phyloP scores from a whole-genome alignment of 2,113 vertebrate species.

The Neopipo cinnamomea region DNA sequence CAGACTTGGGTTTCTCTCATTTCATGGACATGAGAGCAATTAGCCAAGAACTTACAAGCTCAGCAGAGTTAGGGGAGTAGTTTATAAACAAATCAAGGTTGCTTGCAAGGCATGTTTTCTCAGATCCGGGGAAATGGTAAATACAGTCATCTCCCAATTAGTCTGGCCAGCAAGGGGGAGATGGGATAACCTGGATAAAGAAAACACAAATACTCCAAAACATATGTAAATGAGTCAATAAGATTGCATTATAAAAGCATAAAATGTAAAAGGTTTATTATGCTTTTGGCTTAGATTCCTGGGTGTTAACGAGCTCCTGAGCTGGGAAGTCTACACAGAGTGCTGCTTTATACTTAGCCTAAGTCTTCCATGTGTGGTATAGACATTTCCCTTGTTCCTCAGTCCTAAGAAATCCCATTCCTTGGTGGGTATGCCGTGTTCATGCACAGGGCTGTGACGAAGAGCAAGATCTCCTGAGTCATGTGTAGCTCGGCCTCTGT shows the following conservation, averaged over 20 bases:
- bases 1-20: slow-evolving; percentile 47
- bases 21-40: slow-evolving; percentile 61
- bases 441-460: neutral
- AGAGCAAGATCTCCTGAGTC: neutral
- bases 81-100: slow-evolving; percentile 67
- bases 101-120: slow-evolving; percentile 29
- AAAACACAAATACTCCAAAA: slow-evolving; percentile 33
- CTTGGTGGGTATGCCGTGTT: neutral
- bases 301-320: neutral
- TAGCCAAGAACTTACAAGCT: slow-evolving; percentile 61
- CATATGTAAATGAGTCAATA: slow-evolving; percentile 28
- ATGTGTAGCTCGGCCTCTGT: accelerated
- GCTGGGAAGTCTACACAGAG: neutral
- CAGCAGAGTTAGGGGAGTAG: slow-evolving; percentile 49
- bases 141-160: slow-evolving; percentile 48
- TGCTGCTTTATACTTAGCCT: neutral
- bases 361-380: neutral
- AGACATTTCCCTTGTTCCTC: neutral
- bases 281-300: slow-evolving; percentile 14
- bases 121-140: slow-evolving; percentile 42
- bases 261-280: neutral
- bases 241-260: neutral
- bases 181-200: slow-evolving; percentile 27
- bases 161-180: neutral
- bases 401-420: neutral